Evolutionary conservation across 2,113 vertebrate species (phyloP), one percentile per base, ranked within the genome.

Genomic region (Gorsachius goisagi): DNA sequence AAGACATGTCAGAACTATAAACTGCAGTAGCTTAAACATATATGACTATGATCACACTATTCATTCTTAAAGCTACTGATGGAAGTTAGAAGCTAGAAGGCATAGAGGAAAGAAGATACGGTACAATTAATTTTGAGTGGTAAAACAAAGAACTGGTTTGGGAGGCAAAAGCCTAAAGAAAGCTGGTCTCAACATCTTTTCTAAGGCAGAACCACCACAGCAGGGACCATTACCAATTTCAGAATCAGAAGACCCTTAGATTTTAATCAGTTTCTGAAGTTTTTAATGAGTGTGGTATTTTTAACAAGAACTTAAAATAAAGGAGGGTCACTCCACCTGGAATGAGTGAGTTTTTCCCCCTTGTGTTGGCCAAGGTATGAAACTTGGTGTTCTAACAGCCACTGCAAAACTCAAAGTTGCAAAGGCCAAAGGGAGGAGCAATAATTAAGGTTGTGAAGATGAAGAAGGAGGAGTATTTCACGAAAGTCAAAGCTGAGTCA

Each of bases 401-500:
- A 64, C 37, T 69, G 39, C 22, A 73, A n/a, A 72, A 35, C 80
- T 84, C 35, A 9, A 56, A 52, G 41, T 19, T 56, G 60, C 0
- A 0, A 84, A 78, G 80, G 74, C 94, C 74, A 91, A 94, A 95
- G n/a, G 84, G 69, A 95, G 67, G 23, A 87, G 74, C 32, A 2
- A 53, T 50, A 92, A 90, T 94, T 94, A 87, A 75, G 45, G 66
- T 20, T 75, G 39, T 39, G 28, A 93, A 75, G 66, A 73, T 47
- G 49, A 93, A 89, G 88, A 93, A 71, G 79, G 52, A 72, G 17
- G n/a, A 94, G 28, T 84, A 87, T 76, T 95, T 93, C 64, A 89
- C 80, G 77, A 79, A 93, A 95, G 86, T 75, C 94, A 95, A 91
- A 96, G 84, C 90, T 91, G 94, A 97, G 90, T 97, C 96, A 97